Base-by-base conservation (phyloP, 2,888 invertebrate genomes). In the Leucophenga montana region DNA sequence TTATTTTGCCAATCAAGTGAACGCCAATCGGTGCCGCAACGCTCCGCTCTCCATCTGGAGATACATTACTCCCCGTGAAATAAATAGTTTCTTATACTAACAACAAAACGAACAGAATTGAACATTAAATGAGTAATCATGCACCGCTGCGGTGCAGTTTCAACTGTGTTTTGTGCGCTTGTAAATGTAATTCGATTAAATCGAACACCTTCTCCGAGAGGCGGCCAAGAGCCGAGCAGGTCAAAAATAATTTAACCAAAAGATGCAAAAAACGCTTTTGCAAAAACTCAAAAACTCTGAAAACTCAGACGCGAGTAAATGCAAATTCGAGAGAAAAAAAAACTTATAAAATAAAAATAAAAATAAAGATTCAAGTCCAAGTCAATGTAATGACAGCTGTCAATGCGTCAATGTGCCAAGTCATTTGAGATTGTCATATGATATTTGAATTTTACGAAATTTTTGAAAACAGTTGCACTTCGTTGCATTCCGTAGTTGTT, bases 311-410 rank as follows among this genome's bases (percentile, higher is more conserved):
- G n/a, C n/a, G n/a, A n/a, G n/a, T 13, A 59, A 33, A 27, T 59
- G n/a, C n/a, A 31, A 31, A 59, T 59, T 33, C 59, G 27, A 59
- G 33, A 59, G 33, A 27, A 16, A 27, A 13, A 56, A 56, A 27
- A 56, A 27, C 1, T 27, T 20, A 56, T 8, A 22, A 56, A 59
- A 2, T 1, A 59, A 57, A 57, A 31, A 57, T 33, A 59, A 59
- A 33, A 59, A 59, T n/a, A 33, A 27, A 59, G n/a, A 59, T n/a
- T 59, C 33, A 33, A 59, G n/a, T 18, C 20, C 11, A 46, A 20
- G 62, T 33, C 39, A 8, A 70, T 69, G 64, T 71, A 75, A 70
- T 75, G 75, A 75, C 74, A 73, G 75, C 73, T 75, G 71, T 74
- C 74, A 76, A 71, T 69, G 48, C 71, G 76, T 77, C 73, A 73